These are phyloP conservation scores for Oreochromis niloticus DNA, from an alignment of 2,113 vertebrate genomes.

Conservation along the genomic window DNA sequence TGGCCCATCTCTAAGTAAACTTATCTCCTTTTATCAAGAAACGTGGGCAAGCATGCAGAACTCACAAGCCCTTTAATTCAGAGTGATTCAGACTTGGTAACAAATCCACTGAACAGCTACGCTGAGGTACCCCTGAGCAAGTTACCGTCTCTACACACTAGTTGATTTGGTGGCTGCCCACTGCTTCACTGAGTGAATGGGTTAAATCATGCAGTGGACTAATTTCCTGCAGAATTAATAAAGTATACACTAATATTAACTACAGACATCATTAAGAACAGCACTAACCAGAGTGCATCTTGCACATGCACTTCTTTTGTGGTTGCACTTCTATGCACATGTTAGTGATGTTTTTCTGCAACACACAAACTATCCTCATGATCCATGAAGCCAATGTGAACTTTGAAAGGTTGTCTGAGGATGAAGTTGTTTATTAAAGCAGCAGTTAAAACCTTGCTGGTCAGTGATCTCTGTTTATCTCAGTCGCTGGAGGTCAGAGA, in stretches of 20 bases:
- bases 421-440: not conserved
- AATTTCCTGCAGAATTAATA: not conserved
- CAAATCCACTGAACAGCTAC: too few relatives aligned
- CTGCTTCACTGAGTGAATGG: too few relatives aligned
- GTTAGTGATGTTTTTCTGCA: not conserved
- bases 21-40: not conserved
- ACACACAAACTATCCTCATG: not conserved
- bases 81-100: too few relatives aligned
- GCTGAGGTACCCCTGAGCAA: too few relatives aligned
- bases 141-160: too few relatives aligned
- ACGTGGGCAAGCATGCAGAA: not conserved
- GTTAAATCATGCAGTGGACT: too few relatives aligned
- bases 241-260: not conserved
- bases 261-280: not conserved
- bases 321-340: not conserved
- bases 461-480: rapidly evolving
- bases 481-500: rapidly evolving
- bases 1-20: not conserved
- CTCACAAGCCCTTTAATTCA: not conserved
- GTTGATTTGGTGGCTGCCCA: too few relatives aligned
- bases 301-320: not conserved
- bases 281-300: not conserved
- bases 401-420: not conserved
- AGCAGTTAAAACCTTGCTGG: not conserved
- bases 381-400: not conserved